Conservation (phyloP, 2,113 vertebrate species). For the Lynx canadensis region DNA sequence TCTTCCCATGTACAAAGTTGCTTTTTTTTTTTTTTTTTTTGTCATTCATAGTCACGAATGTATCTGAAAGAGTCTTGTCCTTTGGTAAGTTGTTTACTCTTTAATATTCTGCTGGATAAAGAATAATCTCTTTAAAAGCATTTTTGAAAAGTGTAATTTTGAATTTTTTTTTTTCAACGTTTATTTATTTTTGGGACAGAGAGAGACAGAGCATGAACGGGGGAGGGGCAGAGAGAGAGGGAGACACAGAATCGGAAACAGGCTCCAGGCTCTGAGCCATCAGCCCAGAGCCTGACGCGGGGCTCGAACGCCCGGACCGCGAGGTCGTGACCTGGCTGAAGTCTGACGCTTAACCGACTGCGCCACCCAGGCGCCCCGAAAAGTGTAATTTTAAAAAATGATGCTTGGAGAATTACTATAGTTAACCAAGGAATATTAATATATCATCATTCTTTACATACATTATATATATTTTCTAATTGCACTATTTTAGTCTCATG, state of each 20-base stretch:
- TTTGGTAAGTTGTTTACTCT: neutral
- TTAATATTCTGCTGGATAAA: neutral
- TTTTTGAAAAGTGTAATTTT: neutral
- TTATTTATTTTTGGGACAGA: no score
- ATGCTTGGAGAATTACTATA: conserved; percentile 51
- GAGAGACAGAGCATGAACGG: no score
- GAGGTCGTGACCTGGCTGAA: no score
- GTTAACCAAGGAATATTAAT: conserved; percentile 36
- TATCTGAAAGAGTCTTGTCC: neutral
- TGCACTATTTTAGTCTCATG: neutral
- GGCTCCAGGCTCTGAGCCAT: no score
- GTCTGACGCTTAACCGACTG: no score
- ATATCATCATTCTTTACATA: conserved; percentile 48
- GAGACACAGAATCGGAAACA: no score
- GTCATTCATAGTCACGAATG: neutral
- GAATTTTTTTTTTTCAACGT: no score
- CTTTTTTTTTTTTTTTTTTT: neutral
- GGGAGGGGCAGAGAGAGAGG: no score
- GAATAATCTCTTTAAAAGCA: neutral
- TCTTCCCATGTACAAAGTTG: neutral
- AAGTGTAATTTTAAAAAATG: conserved; percentile 52
- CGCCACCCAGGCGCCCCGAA: no score
- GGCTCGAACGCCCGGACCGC: no score
- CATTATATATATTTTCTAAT: neutral
- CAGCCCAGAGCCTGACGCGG: no score